Base-by-base conservation (phyloP, 2,797 vertebrate genomes). In the Trematomus bernacchii region DNA sequence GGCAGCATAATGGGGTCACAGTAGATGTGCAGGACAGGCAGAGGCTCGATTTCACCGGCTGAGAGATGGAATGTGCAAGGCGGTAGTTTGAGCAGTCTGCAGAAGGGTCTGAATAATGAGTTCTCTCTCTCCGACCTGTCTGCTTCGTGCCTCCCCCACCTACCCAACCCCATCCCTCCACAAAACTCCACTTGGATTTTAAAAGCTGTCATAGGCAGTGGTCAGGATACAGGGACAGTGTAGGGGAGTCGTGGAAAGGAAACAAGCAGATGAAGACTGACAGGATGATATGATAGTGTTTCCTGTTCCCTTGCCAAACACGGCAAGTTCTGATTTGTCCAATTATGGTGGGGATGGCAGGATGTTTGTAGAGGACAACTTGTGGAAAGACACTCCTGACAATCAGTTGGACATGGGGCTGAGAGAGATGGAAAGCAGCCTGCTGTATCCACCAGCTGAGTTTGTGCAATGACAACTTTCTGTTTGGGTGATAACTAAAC, bases 131-230 rank as follows among this genome's bases (percentile, higher is more conserved):
- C 73, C 10, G n/a, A 73, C 66, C 79, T 73, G 70, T 79, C 85
- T 95, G 92, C 93, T 94, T 93, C 95, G 92, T 88, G 66, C 90
- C 52, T 87, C 33, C 33, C 33, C 89, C 78, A 57, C 90, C 55
- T 9, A 6, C 16, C 12, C 6, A 37, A 4, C 18, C 1, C 11
- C 18, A 3, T 3, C 4, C 91, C 30, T 5, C 53, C 37, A 43
- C 90, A 89, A 93, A 94, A 88, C 94, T 90, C 61, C 93, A 94
- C 85, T 91, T 94, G 93, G 95, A 96, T 96, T 96, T 96, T 96
- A 96, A 96, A 96, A 91, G 76, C 80, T 91, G 92, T 91, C 95
- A 93, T 80, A 68, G 88, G 91, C 91, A 44, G 64, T 46, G 76
- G 80, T 81, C 84, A 84, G 63, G 73, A 85, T 61, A 69, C 76